A percentile compares a stretch with the other conserved stretches of the same genome.
Conservation (phyloP, 2,888 invertebrate species). For the Drosophila glabriapex region DNA sequence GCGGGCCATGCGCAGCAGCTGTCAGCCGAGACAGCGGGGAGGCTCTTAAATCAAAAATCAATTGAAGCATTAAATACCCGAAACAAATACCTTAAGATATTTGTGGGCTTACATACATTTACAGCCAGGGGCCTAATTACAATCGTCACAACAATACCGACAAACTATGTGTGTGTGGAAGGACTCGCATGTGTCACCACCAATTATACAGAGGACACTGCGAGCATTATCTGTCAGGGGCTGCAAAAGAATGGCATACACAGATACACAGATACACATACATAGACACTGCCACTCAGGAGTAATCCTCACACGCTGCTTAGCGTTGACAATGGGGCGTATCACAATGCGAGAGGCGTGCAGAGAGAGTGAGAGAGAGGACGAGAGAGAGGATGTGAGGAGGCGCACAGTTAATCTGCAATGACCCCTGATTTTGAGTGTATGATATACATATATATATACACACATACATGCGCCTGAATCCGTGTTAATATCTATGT, state of each 20-base stretch:
- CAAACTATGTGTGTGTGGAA: constrained; percentile 6
- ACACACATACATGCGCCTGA: constrained; percentile 20
- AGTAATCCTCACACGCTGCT: constrained; percentile 77
- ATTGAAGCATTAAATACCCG: constrained; percentile 79
- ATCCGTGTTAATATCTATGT: constrained; percentile 49
- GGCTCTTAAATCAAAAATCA: constrained; percentile 73
- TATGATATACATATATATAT: constrained; percentile 3
- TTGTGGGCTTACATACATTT: constrained; percentile 24
- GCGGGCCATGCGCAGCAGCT: constrained; percentile 46
- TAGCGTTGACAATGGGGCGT: constrained; percentile 67
- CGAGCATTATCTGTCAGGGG: constrained; percentile 38
- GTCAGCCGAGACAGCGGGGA: constrained; percentile 33
- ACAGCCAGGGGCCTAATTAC: constrained; percentile 48
- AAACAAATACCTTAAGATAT: constrained; percentile 59
- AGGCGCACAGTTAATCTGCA: constrained; percentile 74
- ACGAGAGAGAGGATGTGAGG: constrained; percentile 40
- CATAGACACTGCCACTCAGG: constrained; percentile 9
- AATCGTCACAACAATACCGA: constrained; percentile 60
- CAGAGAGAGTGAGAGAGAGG: constrained; percentile 15
- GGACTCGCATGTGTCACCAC: constrained; percentile 71
- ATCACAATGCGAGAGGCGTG: constrained; percentile 58
- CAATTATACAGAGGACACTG: constrained; percentile 79
- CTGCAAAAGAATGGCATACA: constrained; percentile 57
- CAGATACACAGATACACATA: background rate
- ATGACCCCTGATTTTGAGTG: constrained; percentile 56